These are phyloP conservation scores for Petrocephalus schoutedeni DNA, from an alignment of 2,797 vertebrate species.

Conservation along the genomic window DNA sequence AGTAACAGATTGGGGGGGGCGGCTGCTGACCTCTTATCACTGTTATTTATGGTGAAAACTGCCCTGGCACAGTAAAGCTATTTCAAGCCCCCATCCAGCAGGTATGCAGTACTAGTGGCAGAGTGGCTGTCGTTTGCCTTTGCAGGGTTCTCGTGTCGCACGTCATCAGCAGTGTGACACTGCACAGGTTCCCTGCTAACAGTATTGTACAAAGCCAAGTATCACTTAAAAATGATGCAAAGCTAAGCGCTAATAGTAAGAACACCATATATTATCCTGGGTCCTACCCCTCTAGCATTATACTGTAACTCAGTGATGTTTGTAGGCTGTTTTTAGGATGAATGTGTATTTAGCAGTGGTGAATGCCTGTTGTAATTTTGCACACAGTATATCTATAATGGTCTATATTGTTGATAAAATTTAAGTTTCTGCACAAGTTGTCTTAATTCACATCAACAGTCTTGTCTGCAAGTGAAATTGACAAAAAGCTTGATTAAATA, in stretches of 20 bases:
- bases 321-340: neutral
- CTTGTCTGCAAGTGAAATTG: slow-evolving; percentile 16
- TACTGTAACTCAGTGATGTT: neutral
- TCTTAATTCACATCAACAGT: slow-evolving; percentile 39
- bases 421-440: slow-evolving; percentile 21
- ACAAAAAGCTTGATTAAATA: neutral
- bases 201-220: neutral
- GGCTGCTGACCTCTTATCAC: neutral
- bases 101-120: neutral
- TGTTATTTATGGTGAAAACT: neutral
- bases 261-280: neutral
- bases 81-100: neutral
- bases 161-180: neutral
- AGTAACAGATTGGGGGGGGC: neutral
- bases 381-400: neutral
- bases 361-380: neutral
- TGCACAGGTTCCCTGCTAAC: neutral
- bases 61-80: neutral
- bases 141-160: neutral
- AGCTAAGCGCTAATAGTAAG: neutral
- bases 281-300: neutral
- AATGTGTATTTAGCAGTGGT: neutral
- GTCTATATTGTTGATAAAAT: neutral
- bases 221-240: neutral
- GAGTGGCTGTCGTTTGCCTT: neutral